These are phyloP conservation scores for Bombyx mandarina DNA, from an alignment of 1,140 invertebrate genomes.

Conservation along the genomic window DNA sequence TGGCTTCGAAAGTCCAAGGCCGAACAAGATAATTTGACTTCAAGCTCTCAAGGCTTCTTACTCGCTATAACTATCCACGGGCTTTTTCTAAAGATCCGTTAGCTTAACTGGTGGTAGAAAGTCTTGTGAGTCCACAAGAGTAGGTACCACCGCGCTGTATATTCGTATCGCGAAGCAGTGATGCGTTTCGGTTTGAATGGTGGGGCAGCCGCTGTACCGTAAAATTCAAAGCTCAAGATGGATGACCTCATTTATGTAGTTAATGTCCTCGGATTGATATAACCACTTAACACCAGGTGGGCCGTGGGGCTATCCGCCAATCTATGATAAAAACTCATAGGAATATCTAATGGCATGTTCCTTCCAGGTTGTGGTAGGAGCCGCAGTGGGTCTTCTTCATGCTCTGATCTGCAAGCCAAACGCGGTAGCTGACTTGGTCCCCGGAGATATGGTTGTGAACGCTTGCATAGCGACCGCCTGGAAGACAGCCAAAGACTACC, in stretches of 20 bases:
- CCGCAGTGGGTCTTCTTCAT: constrained; percentile 82
- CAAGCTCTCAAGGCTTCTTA: too few species aligned
- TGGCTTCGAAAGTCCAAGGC: too few species aligned
- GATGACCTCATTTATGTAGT: not conserved
- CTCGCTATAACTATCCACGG: too few species aligned
- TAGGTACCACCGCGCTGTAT: too few species aligned
- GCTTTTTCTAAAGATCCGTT: too few species aligned
- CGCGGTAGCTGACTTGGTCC: constrained; percentile 84
- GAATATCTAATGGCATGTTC: not conserved
- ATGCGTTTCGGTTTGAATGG: too few species aligned
- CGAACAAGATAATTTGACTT: too few species aligned
- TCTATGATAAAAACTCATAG: not conserved
- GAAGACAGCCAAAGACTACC: constrained; percentile 71
- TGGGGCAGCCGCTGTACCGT: too few species aligned
- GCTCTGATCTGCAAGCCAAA: constrained; percentile 76
- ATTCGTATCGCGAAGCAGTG: too few species aligned
- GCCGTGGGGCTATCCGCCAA: not conserved
- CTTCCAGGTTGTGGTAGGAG: constrained; percentile 73
- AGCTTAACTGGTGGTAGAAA: too few species aligned
- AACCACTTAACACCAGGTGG: not conserved
- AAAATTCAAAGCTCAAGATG: too few species aligned
- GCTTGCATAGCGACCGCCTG: constrained; percentile 84
- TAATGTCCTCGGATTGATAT: not conserved
- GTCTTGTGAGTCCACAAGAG: too few species aligned
- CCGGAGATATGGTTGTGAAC: constrained; percentile 87